Conservation (phyloP, 2,113 vertebrate species). For the Cisticola juncidis region DNA sequence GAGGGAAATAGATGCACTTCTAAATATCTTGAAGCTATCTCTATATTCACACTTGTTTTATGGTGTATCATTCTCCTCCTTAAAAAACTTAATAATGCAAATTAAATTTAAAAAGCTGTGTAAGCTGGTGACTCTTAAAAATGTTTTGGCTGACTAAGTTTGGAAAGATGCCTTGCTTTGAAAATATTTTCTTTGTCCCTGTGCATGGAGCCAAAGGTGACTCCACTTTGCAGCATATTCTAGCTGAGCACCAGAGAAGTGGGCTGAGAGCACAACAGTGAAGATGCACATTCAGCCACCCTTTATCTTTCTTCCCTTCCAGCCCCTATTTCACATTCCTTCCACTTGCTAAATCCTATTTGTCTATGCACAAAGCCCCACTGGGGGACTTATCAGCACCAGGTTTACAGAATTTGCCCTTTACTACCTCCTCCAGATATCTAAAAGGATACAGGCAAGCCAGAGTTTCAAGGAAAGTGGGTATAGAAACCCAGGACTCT, state of each 20-base stretch:
- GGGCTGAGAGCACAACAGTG: background rate
- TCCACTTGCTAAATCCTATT: background rate
- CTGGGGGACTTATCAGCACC: background rate
- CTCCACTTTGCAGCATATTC: background rate
- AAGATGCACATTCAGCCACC: background rate
- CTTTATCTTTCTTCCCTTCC: background rate
- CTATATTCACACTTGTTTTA: background rate
- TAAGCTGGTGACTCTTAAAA: background rate
- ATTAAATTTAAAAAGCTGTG: background rate
- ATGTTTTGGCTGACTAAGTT: background rate
- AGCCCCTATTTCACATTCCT: rapidly evolving
- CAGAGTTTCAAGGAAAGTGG: background rate
- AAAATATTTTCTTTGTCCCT: background rate
- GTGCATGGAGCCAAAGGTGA: background rate
- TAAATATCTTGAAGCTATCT: background rate
- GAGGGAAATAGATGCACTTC: background rate
- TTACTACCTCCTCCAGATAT: background rate
- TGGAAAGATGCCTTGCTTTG: background rate
- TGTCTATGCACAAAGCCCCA: background rate
- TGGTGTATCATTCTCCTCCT: background rate
- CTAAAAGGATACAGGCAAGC: background rate
- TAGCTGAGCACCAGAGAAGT: background rate
- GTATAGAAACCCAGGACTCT: background rate
- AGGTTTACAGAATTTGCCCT: background rate
- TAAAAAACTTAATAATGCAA: background rate